These are phyloP conservation scores for Carpatolechia fugitivella DNA, from an alignment of 2,888 invertebrate genomes.

Conservation along the genomic window DNA sequence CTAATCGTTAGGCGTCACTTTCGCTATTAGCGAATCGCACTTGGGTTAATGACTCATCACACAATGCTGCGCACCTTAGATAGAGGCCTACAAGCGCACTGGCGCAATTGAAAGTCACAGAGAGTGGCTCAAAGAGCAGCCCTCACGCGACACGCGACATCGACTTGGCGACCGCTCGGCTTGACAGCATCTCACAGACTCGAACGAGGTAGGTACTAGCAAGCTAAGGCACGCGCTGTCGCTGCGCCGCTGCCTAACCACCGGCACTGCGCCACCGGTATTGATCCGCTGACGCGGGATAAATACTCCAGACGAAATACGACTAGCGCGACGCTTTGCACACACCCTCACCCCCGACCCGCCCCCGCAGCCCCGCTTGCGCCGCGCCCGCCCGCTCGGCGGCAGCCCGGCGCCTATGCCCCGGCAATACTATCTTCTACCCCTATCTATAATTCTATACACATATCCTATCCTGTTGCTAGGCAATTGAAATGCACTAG, in stretches of 20 bases:
- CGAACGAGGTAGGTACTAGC: slow-evolving; percentile 42
- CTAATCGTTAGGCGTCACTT: slow-evolving; percentile 76
- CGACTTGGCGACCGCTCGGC: slow-evolving; percentile 73
- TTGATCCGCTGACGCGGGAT: slow-evolving; percentile 78
- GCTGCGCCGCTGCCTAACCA: slow-evolving; percentile 71
- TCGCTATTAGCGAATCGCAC: slow-evolving; percentile 71
- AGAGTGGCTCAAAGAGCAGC: slow-evolving; percentile 71
- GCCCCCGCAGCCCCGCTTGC: slow-evolving; percentile 40
- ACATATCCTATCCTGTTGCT: slow-evolving; percentile 47
- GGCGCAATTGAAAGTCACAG: slow-evolving; percentile 65
- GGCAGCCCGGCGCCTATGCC: slow-evolving; percentile 33
- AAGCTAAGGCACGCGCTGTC: slow-evolving; percentile 60
- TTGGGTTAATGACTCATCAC: slow-evolving; percentile 70
- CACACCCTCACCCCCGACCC: slow-evolving; percentile 61
- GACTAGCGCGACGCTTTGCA: slow-evolving; percentile 72
- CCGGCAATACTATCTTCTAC: slow-evolving; percentile 26
- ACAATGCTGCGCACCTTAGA: slow-evolving; percentile 55
- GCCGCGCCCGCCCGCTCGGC: slow-evolving; percentile 51
- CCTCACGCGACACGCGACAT: slow-evolving; percentile 76
- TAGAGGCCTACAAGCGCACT: slow-evolving; percentile 66
- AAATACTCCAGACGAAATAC: slow-evolving; percentile 79
- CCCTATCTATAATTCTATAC: slow-evolving; percentile 32
- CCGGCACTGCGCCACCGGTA: slow-evolving; percentile 78
- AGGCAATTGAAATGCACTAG: slow-evolving; percentile 36
- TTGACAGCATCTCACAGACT: slow-evolving; percentile 78